Conservation (phyloP, 2,888 invertebrate genomes). For the Stictocephala bisonia region DNA sequence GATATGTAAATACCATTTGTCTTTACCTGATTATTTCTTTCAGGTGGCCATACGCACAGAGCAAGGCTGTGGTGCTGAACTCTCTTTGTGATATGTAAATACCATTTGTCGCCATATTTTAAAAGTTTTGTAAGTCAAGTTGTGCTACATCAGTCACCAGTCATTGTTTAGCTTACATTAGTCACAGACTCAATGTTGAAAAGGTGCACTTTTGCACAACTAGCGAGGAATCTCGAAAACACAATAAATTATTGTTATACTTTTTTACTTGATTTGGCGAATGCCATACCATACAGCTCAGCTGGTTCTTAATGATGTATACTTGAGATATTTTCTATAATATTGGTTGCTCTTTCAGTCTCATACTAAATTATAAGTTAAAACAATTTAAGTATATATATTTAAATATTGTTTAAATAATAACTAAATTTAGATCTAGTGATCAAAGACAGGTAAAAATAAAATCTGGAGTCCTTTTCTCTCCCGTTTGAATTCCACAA, state of each 20-base stretch:
- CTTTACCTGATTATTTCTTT: no score
- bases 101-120: constrained; percentile 45
- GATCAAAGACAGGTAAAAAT: no score
- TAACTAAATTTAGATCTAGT: no score
- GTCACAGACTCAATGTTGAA: not conserved
- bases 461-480: no score
- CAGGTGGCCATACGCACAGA: constrained; percentile 25
- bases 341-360: no score
- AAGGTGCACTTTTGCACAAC: no score
- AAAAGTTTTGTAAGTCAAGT: constrained; percentile 37
- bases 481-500: no score
- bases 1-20: no score
- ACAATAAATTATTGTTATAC: not conserved
- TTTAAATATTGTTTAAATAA: no score
- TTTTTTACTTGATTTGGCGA: not conserved
- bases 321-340: no score
- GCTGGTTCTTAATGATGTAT: not conserved
- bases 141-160: constrained; percentile 15
- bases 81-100: constrained; percentile 47
- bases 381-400: no score
- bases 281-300: not conserved
- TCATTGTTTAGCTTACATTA: constrained; percentile 5
- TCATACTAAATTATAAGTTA: no score
- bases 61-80: constrained; percentile 17
- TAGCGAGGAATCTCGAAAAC: not conserved